phyloP scores from a whole-genome alignment of 2,113 vertebrate species.

The Neolamprologus devosi region DNA sequence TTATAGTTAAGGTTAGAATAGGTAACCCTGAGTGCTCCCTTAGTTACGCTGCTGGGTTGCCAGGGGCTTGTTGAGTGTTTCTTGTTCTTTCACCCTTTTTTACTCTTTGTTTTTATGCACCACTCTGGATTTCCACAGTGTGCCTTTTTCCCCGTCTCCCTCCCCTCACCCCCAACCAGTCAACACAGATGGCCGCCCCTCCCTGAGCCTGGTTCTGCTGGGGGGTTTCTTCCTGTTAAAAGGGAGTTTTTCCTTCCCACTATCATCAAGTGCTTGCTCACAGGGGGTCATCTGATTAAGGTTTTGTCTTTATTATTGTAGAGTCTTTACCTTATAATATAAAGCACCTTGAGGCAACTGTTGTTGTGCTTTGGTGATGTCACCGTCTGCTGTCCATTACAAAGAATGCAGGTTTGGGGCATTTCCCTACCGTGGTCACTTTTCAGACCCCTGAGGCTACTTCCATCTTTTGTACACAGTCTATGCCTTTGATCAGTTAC shows the following conservation, averaged over 20 bases:
- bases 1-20: accelerated
- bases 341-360: neutral
- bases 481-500: neutral
- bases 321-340: neutral
- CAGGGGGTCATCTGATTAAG: neutral
- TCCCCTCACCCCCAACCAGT: neutral
- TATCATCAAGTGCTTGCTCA: accelerated
- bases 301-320: neutral
- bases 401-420: neutral
- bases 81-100: neutral
- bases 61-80: neutral
- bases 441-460: accelerated
- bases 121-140: neutral
- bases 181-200: accelerated
- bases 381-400: neutral
- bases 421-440: accelerated
- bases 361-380: neutral
- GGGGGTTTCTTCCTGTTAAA: neutral
- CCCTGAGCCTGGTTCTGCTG: neutral
- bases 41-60: neutral
- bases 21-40: neutral
- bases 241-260: neutral
- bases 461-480: neutral
- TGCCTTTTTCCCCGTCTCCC: accelerated
- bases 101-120: neutral